Conservation (phyloP, 2,797 vertebrate genomes). For the Tadarida brasiliensis region DNA sequence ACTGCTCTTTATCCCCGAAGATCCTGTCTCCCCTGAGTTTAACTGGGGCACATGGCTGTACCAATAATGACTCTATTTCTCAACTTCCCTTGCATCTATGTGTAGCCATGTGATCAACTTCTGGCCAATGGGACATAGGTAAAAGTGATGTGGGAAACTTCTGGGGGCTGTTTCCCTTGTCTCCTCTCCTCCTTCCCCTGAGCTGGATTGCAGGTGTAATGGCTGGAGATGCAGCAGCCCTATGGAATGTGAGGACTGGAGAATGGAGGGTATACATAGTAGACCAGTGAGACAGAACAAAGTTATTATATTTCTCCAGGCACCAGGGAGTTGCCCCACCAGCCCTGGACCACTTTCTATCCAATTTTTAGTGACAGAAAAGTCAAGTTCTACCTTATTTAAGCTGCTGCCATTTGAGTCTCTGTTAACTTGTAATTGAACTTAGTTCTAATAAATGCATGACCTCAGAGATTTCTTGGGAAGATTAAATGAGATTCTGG, state of each 20-base stretch:
- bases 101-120: neutral
- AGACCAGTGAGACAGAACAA: neutral
- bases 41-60: neutral
- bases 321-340: neutral
- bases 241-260: neutral
- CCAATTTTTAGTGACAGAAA: neutral
- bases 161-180: neutral
- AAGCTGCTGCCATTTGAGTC: neutral
- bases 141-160: neutral
- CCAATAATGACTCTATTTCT: neutral
- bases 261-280: neutral
- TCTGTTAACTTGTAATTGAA: neutral
- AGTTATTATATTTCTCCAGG: neutral
- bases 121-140: neutral
- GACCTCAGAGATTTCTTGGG: neutral
- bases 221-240: neutral
- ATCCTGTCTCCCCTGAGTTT: neutral
- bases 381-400: neutral
- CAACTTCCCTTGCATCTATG: neutral
- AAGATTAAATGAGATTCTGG: neutral
- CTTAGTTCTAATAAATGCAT: neutral
- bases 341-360: neutral
- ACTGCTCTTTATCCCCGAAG: neutral
- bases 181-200: neutral
- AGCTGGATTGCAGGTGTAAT: neutral